These are phyloP conservation scores for Aurelia aurita DNA, from an alignment of 30 jellyfish, hydroid and myxozoan genomes.

Conservation along the genomic window DNA sequence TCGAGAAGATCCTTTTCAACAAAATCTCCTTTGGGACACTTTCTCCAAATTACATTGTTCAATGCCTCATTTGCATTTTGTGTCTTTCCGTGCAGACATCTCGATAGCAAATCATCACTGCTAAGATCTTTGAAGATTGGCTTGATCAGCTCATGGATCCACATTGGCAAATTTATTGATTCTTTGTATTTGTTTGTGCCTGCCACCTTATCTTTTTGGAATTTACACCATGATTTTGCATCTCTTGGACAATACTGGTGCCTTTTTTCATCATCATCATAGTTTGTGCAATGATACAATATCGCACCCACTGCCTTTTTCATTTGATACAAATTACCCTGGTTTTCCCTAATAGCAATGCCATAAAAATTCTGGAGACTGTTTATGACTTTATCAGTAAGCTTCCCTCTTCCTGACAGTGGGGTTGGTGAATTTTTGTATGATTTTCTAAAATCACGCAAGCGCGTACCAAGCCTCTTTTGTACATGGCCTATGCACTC, in stretches of 20 bases:
- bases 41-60: constrained; percentile 58
- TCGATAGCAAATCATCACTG: constrained; percentile 11
- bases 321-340: constrained; percentile 39
- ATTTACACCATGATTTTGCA: constrained; percentile 44
- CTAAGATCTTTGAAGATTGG: constrained; percentile 36
- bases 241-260: constrained; percentile 46
- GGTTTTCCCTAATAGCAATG: constrained; percentile 31
- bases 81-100: constrained; percentile 51
- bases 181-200: not conserved
- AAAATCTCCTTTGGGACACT: constrained; percentile 47
- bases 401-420: constrained; percentile 52
- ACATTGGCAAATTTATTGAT: constrained; percentile 26
- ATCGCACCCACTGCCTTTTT: constrained; percentile 34
- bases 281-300: constrained; percentile 27
- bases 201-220: constrained; percentile 8
- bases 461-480: constrained; percentile 40
- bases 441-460: not conserved
- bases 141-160: not conserved
- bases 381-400: constrained; percentile 23
- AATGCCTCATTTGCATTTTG: constrained; percentile 41
- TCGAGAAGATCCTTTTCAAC: constrained; percentile 23
- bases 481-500: constrained; percentile 51
- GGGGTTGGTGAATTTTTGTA: constrained; percentile 24
- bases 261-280: constrained; percentile 26
- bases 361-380: constrained; percentile 51